These are phyloP conservation scores for Petrophora chlorosata DNA, from an alignment of 2,888 invertebrate species.

Conservation along the genomic window DNA sequence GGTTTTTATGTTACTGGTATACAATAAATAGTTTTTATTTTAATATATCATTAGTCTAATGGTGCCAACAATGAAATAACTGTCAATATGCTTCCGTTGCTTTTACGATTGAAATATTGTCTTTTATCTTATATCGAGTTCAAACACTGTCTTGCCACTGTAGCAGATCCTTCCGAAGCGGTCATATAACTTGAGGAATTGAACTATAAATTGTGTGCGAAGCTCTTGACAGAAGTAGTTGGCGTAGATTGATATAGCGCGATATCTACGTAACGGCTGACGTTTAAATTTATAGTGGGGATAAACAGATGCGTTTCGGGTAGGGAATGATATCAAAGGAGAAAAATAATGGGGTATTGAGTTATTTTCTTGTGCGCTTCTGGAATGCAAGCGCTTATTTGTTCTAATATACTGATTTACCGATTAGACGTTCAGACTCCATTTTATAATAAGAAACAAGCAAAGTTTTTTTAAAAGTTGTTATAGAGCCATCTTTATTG, in stretches of 20 bases:
- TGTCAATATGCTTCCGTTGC: too few species aligned
- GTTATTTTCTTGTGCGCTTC: not conserved
- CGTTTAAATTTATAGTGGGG: slow-evolving; percentile 59
- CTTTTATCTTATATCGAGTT: slow-evolving; percentile 1
- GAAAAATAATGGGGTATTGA: slow-evolving; percentile 24
- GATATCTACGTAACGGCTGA: slow-evolving; percentile 59
- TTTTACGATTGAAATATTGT: not conserved
- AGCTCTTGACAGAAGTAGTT: slow-evolving; percentile 64
- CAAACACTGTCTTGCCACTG: slow-evolving; percentile 2
- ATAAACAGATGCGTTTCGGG: slow-evolving; percentile 45
- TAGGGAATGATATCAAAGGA: slow-evolving; percentile 27
- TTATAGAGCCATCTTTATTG: too few species aligned
- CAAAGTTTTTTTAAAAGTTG: too few species aligned
- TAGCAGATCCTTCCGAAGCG: slow-evolving; percentile 28
- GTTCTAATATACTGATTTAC: not conserved
- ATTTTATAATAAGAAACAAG: too few species aligned
- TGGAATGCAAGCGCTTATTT: not conserved
- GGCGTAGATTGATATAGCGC: slow-evolving; percentile 71
- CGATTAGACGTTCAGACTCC: too few species aligned
- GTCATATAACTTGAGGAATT: slow-evolving; percentile 55
- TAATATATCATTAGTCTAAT: too few species aligned
- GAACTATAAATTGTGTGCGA: slow-evolving; percentile 61
- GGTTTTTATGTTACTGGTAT: too few species aligned
- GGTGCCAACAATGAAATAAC: too few species aligned
- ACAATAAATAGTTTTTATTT: too few species aligned